Conservation (phyloP, 1,140 invertebrate species). For the Radopholus similis region DNA sequence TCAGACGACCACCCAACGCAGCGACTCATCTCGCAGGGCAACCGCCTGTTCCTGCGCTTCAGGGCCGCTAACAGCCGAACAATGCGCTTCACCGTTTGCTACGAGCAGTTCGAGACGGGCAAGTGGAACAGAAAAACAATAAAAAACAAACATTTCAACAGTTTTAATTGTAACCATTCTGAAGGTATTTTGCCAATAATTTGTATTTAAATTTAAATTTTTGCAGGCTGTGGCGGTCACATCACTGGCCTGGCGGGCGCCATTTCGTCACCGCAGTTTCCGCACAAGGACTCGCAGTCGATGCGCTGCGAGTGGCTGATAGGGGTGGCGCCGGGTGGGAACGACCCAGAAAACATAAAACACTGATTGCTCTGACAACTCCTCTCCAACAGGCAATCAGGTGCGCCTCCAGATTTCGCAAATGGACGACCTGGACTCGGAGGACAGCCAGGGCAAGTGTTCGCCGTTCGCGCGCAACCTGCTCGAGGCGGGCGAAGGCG, state of each 20-base stretch:
- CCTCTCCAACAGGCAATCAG: constrained; percentile 39
- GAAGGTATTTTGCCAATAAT: background rate
- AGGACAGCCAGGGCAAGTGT: constrained; percentile 49
- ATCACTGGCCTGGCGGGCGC: constrained; percentile 49
- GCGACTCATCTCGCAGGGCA: constrained; percentile 38
- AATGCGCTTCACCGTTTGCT: constrained; percentile 54
- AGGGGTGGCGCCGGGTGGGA: constrained; percentile 41
- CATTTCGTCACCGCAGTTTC: constrained; percentile 54
- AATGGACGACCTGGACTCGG: constrained; percentile 48
- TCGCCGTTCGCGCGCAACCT: constrained; percentile 45
- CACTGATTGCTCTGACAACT: constrained; percentile 6
- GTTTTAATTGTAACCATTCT: background rate
- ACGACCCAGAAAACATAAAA: background rate
- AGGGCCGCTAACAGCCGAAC: constrained; percentile 49
- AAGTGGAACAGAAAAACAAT: background rate
- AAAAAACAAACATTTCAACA: no score
- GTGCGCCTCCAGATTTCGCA: constrained; percentile 38
- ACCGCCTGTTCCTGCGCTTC: constrained; percentile 40
- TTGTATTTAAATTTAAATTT: no score
- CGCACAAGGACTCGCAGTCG: constrained; percentile 46
- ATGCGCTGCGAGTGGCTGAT: constrained; percentile 52
- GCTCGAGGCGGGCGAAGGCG: constrained; percentile 45
- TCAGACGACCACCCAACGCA: background rate
- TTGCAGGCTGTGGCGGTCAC: constrained; percentile 62
- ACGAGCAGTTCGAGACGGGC: constrained; percentile 48